Evolutionary conservation across 2,113 vertebrate species (phyloP).

Genomic region (Brachionichthys hirsutus): DNA sequence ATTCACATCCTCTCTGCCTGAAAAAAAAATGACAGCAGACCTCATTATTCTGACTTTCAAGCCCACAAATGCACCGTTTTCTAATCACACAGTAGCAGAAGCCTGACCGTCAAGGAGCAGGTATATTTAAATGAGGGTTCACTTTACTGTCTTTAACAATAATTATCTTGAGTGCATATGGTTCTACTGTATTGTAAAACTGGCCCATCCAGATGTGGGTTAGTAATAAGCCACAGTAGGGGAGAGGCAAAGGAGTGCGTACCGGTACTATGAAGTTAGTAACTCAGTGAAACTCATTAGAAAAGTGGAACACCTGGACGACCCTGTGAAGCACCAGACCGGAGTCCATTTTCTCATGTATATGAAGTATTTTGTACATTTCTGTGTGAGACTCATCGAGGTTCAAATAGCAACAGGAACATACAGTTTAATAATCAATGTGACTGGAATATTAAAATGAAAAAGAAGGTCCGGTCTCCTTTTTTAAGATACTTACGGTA

Average conservation of each 20-base stretch:
- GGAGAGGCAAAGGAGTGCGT: slow-evolving; percentile 34
- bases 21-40: slow-evolving; percentile 18
- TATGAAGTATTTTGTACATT: not conserved
- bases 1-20: slow-evolving; percentile 20
- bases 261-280: slow-evolving; percentile 56
- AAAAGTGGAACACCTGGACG: slow-evolving; percentile 56
- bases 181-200: slow-evolving; percentile 65
- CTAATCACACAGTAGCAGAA: not conserved
- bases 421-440: not conserved
- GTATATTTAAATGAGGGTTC: slow-evolving; percentile 18
- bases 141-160: slow-evolving; percentile 11
- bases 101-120: not conserved
- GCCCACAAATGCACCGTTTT: slow-evolving; percentile 8
- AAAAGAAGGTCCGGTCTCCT: no score
- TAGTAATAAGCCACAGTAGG: slow-evolving; percentile 66
- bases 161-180: slow-evolving; percentile 48
- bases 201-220: slow-evolving; percentile 65
- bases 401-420: not conserved
- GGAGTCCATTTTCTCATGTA: slow-evolving; percentile 4
- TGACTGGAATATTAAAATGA: no score
- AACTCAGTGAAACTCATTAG: slow-evolving; percentile 60
- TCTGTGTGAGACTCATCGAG: not conserved
- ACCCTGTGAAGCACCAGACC: slow-evolving; percentile 34
- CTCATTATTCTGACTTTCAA: slow-evolving; percentile 36
- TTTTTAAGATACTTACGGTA: not conserved